Evolutionary conservation across 1,140 invertebrate genomes (phyloP), one percentile per base, ranked within the genome.

Genomic region (Euglossa dilemma): DNA sequence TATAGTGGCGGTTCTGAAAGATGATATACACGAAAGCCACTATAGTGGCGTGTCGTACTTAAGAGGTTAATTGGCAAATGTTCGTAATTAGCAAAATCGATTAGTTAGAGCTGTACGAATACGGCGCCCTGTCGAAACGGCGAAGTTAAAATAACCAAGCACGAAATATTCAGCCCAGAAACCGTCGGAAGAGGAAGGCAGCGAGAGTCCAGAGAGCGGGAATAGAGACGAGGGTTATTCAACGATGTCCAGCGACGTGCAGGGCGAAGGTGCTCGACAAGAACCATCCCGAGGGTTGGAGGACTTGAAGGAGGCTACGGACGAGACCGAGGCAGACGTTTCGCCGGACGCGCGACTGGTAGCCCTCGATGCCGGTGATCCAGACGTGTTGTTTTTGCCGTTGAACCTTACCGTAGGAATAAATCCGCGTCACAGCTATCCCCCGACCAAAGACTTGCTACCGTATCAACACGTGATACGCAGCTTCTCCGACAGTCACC

Each of bases 191-290:
- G 95, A 94, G 11, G 95, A 95, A 16, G 96, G 94, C 85, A 95
- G 95, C 79, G 96, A 96, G 91, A 96, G 96, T 84, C 96, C 96
- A 0, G 96, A 97, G 87, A 96, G 95, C 87, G 97, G 97, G 18
- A 97, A 97, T 84, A 95, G 97, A 85, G 97, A 98, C 93, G 97
- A 98, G 93, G 97, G 97, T 3, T 98, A 98, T 92, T 98, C 97
- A 50, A 98, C 97, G 7, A 98, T 98, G 97, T 98, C 97, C 2
- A 97, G 97, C 89, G 97, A 98, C 91, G 97, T 98, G 6, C 97
- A 98, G 91, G 96, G 96, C 3, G 96, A 97, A 85, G 95, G 95
- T 0, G 95, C 95, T 12, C 92, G 95, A 36, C 95, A 95, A 70
- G 95, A 95, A 61, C 95, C 95, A 73, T 95, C 95, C 0, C 92